Conservation (phyloP, 2,797 vertebrate species). For the Hybognathus amarus region DNA sequence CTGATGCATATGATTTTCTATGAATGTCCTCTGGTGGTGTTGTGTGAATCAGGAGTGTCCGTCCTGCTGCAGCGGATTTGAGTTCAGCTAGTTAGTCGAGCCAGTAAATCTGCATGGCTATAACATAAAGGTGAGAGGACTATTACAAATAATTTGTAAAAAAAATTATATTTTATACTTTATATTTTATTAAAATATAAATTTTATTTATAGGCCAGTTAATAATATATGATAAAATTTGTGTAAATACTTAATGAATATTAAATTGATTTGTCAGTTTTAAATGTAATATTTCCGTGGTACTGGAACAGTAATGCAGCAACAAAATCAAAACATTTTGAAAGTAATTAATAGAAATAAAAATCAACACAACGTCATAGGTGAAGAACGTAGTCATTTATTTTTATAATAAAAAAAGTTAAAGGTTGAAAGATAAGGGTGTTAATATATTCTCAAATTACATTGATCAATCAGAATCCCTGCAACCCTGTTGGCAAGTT, state of each 20-base stretch:
- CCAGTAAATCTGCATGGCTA: background rate
- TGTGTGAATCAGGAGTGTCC: background rate
- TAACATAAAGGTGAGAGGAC: background rate
- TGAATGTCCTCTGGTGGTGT: background rate
- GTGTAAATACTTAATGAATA: background rate
- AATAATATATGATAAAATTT: background rate
- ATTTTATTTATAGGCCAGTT: background rate
- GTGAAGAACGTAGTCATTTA: too few relatives aligned
- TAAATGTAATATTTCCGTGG: background rate
- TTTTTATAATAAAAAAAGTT: too few relatives aligned
- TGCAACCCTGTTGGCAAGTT: too few relatives aligned
- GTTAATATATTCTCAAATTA: too few relatives aligned
- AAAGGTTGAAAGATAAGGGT: too few relatives aligned
- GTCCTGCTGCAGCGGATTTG: background rate
- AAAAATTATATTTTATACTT: too few relatives aligned
- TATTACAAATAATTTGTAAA: background rate
- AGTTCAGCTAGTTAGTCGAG: background rate
- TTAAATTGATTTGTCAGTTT: background rate
- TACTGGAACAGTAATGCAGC: background rate
- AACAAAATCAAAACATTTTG: background rate
- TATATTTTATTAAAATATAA: too few relatives aligned
- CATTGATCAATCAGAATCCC: too few relatives aligned
- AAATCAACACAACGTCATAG: background rate
- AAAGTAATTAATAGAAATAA: background rate
- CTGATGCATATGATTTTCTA: background rate